Conservation (phyloP, 1,140 invertebrate species). For the Bursaphelenchus mucronatus region DNA sequence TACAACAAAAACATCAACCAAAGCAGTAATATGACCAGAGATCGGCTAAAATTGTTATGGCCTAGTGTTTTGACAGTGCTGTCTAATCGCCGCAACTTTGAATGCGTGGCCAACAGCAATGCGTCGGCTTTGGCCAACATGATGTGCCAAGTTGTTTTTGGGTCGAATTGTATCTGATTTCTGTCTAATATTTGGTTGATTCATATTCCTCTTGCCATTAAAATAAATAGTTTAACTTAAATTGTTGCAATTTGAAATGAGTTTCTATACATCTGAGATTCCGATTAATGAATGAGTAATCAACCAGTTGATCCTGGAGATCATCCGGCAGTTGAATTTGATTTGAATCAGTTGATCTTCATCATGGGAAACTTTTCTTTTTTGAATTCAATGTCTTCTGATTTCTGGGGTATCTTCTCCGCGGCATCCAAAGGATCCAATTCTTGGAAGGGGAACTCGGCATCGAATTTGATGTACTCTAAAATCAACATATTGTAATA, state of each 20-base stretch:
- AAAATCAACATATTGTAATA: neutral
- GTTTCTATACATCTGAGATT: too few relatives aligned
- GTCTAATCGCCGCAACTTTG: conserved; percentile 23
- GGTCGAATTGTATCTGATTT: conserved; percentile 9
- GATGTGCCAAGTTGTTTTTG: conserved; percentile 22
- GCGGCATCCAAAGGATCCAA: conserved; percentile 25
- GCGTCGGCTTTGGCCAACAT: conserved; percentile 16
- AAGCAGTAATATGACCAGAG: conserved; percentile 2
- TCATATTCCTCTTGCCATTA: too few relatives aligned
- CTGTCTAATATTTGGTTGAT: too few relatives aligned
- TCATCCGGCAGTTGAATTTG: too few relatives aligned
- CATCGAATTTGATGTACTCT: conserved; percentile 33
- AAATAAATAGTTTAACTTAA: too few relatives aligned
- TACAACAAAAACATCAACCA: conserved; percentile 13
- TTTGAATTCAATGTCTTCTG: conserved; percentile 12
- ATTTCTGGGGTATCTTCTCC: neutral
- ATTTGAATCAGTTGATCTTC: neutral
- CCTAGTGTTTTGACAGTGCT: conserved; percentile 13
- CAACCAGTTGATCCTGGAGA: too few relatives aligned
- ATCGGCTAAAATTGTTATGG: conserved; percentile 4
- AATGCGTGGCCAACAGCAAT: conserved; percentile 18
- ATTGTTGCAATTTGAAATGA: too few relatives aligned
- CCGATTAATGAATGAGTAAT: too few relatives aligned
- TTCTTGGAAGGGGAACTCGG: conserved; percentile 33
- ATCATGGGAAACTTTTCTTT: conserved; percentile 30